These are phyloP conservation scores for Melinopterus prodromus DNA, from an alignment of 2,888 invertebrate species.

Conservation along the genomic window DNA sequence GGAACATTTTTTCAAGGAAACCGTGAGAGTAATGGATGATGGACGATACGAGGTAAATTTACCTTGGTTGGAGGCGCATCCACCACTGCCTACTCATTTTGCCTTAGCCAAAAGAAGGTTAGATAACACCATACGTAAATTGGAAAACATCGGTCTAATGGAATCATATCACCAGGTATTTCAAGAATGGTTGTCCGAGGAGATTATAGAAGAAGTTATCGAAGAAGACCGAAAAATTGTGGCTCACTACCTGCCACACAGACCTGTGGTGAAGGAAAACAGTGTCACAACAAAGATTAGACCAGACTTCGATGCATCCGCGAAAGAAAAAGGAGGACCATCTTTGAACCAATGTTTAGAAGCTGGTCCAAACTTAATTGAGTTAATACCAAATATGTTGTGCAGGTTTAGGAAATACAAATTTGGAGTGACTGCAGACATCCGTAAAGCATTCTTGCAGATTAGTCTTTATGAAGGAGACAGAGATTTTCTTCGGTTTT, in stretches of 20 bases:
- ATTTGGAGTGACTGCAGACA: background rate
- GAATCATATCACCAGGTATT: conserved; percentile 47
- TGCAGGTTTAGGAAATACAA: background rate
- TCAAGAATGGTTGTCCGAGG: conserved; percentile 44
- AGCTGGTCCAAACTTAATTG: conserved; percentile 46
- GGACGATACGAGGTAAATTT: conserved; percentile 48
- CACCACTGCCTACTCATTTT: conserved; percentile 46
- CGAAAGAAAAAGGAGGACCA: background rate
- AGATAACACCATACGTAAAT: conserved; percentile 41
- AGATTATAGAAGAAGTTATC: conserved; percentile 35
- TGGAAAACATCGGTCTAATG: no score
- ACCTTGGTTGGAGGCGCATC: conserved; percentile 51
- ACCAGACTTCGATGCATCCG: conserved; percentile 20
- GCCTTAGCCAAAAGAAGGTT: conserved; percentile 45
- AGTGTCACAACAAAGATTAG: conserved; percentile 9
- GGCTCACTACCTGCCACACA: conserved; percentile 9
- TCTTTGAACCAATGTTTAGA: conserved; percentile 12
- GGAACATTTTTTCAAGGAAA: conserved; percentile 47
- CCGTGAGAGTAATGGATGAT: conserved; percentile 38
- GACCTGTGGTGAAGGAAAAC: background rate
- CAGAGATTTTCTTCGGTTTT: no score
- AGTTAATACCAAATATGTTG: background rate
- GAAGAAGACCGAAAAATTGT: no score
- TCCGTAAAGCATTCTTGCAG: no score
- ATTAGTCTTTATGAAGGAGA: no score